Conservation (phyloP, 2,113 vertebrate genomes). For the Gobius niger region DNA sequence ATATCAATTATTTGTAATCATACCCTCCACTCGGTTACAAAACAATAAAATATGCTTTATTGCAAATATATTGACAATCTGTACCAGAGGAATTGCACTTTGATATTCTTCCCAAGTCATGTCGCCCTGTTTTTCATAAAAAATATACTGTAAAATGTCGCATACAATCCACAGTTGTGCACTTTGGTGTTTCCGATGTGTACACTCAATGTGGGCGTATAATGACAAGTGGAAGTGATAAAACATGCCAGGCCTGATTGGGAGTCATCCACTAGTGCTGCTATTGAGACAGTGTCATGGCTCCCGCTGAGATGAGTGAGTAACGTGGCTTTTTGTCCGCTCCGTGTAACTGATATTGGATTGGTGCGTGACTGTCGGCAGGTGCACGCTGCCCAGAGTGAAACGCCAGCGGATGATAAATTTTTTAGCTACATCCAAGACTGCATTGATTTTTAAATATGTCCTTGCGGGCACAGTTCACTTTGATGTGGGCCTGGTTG, state of each 20-base stretch:
- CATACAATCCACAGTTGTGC: not conserved
- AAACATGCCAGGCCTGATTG: constrained; percentile 23
- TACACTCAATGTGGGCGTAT: constrained; percentile 15
- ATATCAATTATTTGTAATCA: too few relatives aligned
- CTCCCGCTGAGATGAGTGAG: constrained; percentile 38
- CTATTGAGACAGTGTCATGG: constrained; percentile 30
- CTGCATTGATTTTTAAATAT: constrained; percentile 69
- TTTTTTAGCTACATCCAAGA: constrained; percentile 63
- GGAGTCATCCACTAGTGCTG: constrained; percentile 28
- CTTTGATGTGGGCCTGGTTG: constrained; percentile 63
- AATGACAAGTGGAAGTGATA: constrained; percentile 44
- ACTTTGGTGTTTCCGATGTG: constrained; percentile 1
- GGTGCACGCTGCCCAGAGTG: constrained; percentile 40
- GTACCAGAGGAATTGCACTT: too few relatives aligned
- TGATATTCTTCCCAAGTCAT: too few relatives aligned
- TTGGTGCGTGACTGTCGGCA: constrained; percentile 30
- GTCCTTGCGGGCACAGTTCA: constrained; percentile 58
- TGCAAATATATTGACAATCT: too few relatives aligned
- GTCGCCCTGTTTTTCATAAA: too few relatives aligned
- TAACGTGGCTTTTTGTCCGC: constrained; percentile 34
- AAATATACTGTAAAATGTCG: too few relatives aligned
- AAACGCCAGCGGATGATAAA: constrained; percentile 46
- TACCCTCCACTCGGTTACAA: too few relatives aligned
- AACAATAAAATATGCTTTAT: too few relatives aligned
- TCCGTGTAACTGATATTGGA: constrained; percentile 38